phyloP scores from a whole-genome alignment of 1,140 invertebrate genomes.

The Drosophila sechellia region DNA sequence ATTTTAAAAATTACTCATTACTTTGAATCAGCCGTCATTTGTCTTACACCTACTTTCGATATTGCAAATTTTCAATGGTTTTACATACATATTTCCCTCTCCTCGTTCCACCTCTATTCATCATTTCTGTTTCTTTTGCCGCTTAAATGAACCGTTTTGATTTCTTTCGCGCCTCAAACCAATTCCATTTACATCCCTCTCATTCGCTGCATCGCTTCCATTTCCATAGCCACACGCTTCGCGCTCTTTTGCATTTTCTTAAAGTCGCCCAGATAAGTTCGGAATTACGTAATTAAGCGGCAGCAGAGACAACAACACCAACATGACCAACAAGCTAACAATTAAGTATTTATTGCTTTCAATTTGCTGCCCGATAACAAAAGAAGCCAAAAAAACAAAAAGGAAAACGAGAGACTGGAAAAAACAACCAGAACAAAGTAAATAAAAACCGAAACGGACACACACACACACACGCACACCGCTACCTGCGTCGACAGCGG shows the following conservation, averaged over 20 bases:
- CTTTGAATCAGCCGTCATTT: no score
- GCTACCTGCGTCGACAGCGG: slow-evolving; percentile 27
- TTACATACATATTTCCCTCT: background rate
- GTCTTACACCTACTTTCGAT: no score
- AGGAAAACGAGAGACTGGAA: slow-evolving; percentile 8
- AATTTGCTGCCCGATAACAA: slow-evolving; percentile 72
- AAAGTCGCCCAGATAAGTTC: slow-evolving; percentile 59
- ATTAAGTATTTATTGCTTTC: slow-evolving; percentile 81
- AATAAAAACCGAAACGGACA: slow-evolving; percentile 42
- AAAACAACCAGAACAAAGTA: slow-evolving; percentile 34
- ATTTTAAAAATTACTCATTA: no score
- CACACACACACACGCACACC: slow-evolving; percentile 17
- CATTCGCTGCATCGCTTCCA: slow-evolving; percentile 7
- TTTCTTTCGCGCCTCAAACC: background rate
- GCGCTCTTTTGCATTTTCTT: slow-evolving; percentile 38
- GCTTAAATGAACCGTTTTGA: background rate
- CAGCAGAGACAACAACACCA: slow-evolving; percentile 8
- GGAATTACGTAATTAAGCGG: slow-evolving; percentile 74
- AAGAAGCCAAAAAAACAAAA: slow-evolving; percentile 29
- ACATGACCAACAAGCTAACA: slow-evolving; percentile 43
- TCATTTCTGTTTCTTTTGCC: background rate
- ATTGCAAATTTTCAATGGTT: no score
- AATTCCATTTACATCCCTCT: background rate
- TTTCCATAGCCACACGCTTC: slow-evolving; percentile 3
- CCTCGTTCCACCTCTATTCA: no score